Conservation (phyloP, 1,140 invertebrate genomes). For the Goniozus legneri region DNA sequence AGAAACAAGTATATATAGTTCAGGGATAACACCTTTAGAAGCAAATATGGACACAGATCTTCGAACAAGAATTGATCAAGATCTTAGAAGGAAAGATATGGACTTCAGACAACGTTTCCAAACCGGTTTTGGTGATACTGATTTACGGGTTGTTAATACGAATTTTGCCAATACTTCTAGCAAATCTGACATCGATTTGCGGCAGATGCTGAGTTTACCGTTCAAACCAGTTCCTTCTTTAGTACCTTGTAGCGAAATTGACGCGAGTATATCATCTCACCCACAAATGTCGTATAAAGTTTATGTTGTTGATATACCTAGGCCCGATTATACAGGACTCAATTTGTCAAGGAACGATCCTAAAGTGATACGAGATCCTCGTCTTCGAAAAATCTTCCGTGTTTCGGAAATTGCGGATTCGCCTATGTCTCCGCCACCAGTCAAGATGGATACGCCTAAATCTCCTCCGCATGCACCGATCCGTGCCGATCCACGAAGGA, state of each 20-base stretch:
- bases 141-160: slow-evolving; percentile 47
- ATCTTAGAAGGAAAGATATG: slow-evolving; percentile 54
- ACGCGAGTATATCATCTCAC: slow-evolving; percentile 75
- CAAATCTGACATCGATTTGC: slow-evolving; percentile 69
- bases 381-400: slow-evolving; percentile 70
- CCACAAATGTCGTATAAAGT: slow-evolving; percentile 69
- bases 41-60: slow-evolving; percentile 44
- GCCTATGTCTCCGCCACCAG: slow-evolving; percentile 46
- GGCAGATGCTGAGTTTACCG: slow-evolving; percentile 64
- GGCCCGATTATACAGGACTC: slow-evolving; percentile 71
- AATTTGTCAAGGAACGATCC: slow-evolving; percentile 68
- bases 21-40: slow-evolving; percentile 45
- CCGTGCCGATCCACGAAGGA: slow-evolving; percentile 57
- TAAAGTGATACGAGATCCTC: slow-evolving; percentile 67
- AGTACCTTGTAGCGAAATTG: slow-evolving; percentile 78
- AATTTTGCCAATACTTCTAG: slow-evolving; percentile 27
- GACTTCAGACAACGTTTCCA: slow-evolving; percentile 57
- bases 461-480: slow-evolving; percentile 45
- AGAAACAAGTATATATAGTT: slow-evolving; percentile 50
- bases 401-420: slow-evolving; percentile 56
- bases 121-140: slow-evolving; percentile 43
- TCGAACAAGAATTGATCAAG: slow-evolving; percentile 42
- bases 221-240: slow-evolving; percentile 76
- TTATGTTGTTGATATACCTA: slow-evolving; percentile 64
- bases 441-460: slow-evolving; percentile 42